A percentile compares a stretch with the other conserved stretches of the same genome.
These are phyloP conservation scores for Drosophila paramelanica DNA, from an alignment of 2,888 invertebrate species.

Conservation along the genomic window DNA sequence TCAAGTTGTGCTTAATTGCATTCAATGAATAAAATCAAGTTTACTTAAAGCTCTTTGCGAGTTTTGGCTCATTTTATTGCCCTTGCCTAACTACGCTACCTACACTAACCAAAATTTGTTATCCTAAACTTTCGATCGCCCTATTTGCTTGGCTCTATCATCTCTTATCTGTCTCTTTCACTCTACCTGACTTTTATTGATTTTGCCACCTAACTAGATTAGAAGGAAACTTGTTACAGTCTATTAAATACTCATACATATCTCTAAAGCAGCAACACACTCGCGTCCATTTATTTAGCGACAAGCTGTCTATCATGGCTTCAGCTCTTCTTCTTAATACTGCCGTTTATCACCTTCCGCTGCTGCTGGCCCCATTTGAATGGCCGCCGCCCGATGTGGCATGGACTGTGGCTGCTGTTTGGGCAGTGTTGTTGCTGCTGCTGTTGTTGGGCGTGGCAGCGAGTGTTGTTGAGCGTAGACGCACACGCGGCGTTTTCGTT, in stretches of 20 bases:
- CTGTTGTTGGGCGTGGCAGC: constrained; percentile 27
- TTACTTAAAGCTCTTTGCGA: not conserved
- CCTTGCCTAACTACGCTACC: constrained; percentile 7
- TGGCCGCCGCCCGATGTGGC: constrained; percentile 12
- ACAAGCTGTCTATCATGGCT: too few relatives aligned
- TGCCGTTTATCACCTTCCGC: constrained; percentile 48
- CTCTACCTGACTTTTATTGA: constrained; percentile 22
- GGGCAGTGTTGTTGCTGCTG: not conserved
- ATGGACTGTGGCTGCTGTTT: not conserved
- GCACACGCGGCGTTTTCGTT: constrained; percentile 73
- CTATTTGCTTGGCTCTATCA: not conserved
- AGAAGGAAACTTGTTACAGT: constrained; percentile 78
- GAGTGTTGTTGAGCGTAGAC: constrained; percentile 38
- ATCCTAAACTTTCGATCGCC: constrained; percentile 24
- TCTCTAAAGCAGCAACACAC: constrained; percentile 23
- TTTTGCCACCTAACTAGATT: constrained; percentile 63
- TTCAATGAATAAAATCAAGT: not conserved
- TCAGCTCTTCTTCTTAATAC: constrained; percentile 27
- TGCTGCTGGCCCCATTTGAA: constrained; percentile 60
- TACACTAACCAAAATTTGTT: constrained; percentile 52
- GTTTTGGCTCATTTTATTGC: constrained; percentile 18
- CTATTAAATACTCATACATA: constrained; percentile 73
- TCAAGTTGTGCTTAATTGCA: not conserved
- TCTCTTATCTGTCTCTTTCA: constrained; percentile 1
- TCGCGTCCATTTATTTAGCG: constrained; percentile 24